Evolutionary conservation across 2,797 vertebrate genomes (phyloP).

Genomic region (Poecile montanus): DNA sequence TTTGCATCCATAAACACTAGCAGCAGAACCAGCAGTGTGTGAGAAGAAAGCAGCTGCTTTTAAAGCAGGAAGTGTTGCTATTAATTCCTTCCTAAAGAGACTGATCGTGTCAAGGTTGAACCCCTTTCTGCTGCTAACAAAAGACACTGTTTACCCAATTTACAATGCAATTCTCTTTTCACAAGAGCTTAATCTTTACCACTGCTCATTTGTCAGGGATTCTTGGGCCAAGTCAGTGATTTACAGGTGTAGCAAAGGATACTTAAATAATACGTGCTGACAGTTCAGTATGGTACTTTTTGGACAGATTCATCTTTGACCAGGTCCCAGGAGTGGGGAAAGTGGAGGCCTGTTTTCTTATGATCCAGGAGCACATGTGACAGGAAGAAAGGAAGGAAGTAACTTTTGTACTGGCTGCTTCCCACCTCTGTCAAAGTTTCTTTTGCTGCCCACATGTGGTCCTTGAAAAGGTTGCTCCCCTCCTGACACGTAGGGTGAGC

Average conservation of each 20-base stretch:
- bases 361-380: neutral
- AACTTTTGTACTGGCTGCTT: neutral
- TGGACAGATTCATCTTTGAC: neutral
- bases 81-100: neutral
- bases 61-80: neutral
- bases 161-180: neutral
- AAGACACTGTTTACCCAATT: neutral
- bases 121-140: neutral
- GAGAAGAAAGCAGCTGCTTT: neutral
- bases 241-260: neutral
- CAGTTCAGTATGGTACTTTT: neutral
- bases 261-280: neutral
- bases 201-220: neutral
- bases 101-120: neutral
- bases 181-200: neutral
- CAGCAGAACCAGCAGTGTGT: neutral
- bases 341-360: neutral
- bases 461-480: neutral
- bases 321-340: neutral
- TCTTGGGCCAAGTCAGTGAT: neutral
- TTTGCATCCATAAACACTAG: neutral
- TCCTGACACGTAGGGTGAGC: neutral
- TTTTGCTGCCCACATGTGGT: neutral
- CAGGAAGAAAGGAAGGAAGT: constrained; percentile 53
- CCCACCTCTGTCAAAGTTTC: neutral